Conservation (phyloP, 1,140 invertebrate genomes). For the Teleopsis dalmanni region DNA sequence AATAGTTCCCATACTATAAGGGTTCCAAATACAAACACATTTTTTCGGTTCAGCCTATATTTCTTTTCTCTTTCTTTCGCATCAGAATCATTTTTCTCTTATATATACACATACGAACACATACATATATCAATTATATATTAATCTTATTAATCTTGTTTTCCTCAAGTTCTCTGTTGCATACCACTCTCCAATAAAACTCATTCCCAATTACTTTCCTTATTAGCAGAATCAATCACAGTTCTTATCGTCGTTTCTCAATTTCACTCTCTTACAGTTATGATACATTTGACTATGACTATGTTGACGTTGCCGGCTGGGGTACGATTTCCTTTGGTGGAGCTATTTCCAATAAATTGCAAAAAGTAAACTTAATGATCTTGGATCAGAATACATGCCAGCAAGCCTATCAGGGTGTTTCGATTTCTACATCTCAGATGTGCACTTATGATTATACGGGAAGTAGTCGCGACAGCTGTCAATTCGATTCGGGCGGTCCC, state of each 20-base stretch:
- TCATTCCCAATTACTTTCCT: background rate
- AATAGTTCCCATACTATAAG: too few species aligned
- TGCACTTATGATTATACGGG: conserved; percentile 36
- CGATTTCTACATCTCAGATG: conserved; percentile 22
- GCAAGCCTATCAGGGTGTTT: conserved; percentile 16
- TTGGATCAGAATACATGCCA: conserved; percentile 23
- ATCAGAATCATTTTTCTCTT: too few species aligned
- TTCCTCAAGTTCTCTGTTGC: too few species aligned
- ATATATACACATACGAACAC: too few species aligned
- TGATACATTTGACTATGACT: conserved; percentile 20
- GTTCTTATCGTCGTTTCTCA: too few species aligned
- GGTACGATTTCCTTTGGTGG: conserved; percentile 29
- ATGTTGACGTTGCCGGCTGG: conserved; percentile 31
- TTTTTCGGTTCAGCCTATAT: too few species aligned
- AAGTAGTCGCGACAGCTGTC: conserved; percentile 28
- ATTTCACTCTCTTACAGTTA: conserved; percentile 6
- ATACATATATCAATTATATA: too few species aligned
- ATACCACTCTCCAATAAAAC: too few species aligned
- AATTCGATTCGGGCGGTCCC: conserved; percentile 40
- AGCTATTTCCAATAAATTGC: conserved; percentile 16
- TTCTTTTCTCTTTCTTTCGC: too few species aligned
- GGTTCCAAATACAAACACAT: too few species aligned
- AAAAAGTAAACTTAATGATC: conserved; percentile 30
- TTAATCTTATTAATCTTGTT: too few species aligned
- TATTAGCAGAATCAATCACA: background rate